phyloP scores from a whole-genome alignment of 2,797 vertebrate species.

The Ceyx erithaca region DNA sequence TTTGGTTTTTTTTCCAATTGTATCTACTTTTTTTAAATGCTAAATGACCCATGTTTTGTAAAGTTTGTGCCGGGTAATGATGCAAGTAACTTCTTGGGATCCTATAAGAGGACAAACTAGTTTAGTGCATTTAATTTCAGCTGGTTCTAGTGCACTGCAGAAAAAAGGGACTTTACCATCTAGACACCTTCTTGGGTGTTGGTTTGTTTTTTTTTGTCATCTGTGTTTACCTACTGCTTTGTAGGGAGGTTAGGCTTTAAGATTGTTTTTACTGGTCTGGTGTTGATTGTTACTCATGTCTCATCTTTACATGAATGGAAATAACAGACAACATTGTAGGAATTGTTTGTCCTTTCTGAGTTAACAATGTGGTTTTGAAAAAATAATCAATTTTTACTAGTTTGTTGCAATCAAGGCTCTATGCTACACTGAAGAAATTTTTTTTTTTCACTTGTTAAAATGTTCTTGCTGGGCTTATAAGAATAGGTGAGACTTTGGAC shows the following conservation, averaged over 20 bases:
- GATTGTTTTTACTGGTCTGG: not conserved
- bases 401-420: not conserved
- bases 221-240: not conserved
- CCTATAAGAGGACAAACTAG: not conserved
- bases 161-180: not conserved
- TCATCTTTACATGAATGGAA: not conserved
- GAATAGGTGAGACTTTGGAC: not conserved
- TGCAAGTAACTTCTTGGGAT: not conserved
- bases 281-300: not conserved
- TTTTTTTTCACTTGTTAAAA: not conserved
- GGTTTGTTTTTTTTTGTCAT: not conserved
- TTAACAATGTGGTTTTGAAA: not conserved
- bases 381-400: not conserved
- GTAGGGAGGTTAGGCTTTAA: not conserved
- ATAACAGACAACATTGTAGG: not conserved
- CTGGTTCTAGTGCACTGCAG: not conserved
- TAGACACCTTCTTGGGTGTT: not conserved
- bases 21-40: not conserved
- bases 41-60: not conserved
- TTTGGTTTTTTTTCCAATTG: too few relatives aligned
- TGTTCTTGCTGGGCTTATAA: not conserved
- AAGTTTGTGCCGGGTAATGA: not conserved
- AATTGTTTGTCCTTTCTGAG: not conserved
- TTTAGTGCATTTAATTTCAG: not conserved
- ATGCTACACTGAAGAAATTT: accelerated